Evolutionary conservation across 2,113 vertebrate species (phyloP), one percentile per base, ranked within the genome.

Genomic region (Rattus rattus): DNA sequence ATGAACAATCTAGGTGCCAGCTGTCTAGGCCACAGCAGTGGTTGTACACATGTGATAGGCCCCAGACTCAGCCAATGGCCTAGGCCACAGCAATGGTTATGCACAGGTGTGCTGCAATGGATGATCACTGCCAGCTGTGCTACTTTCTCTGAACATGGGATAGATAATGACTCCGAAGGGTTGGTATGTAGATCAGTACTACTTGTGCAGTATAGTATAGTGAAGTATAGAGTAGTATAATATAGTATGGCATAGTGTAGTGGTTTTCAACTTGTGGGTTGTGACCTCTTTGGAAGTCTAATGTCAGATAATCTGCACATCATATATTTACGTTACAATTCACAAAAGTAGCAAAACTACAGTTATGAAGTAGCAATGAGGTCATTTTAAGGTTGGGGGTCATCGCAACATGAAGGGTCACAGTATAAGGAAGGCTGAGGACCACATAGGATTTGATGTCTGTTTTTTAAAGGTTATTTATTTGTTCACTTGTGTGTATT

Each of bases 1-100:
- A 2, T 81, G 65, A 73, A 33, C 54, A n/a, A 65, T 16, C 47
- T 0, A 73, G 28, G 47, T 2, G 2, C 7, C 47, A 54, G 14
- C 0, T 54, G 3, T 14, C 13, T 16, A 33, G 0, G 36, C 17
- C 33, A 67, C 33, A 77, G 36, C 13, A 12, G n/a, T n/a, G 26
- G 9, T 43, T 43, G 43, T 43, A 43, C 43, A 43, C 43, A 43
- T 43, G 43, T 43, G 36, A 89, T 47, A 61, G 13, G 39, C 1
- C 0, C 26, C 24, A 54, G 4, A 13, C 12, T 17, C 85, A 39
- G 39, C 7, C 47, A 54, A 17, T 0, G 47, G 3, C 19, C 12
- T 12, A 33, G 0, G 36, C 17, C 33, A 67, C 33, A 72, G n/a
- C 13, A 9, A 24, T n/a, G 26, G 9, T 26, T 22, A 79, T 52